phyloP scores from a whole-genome alignment of 2,797 vertebrate species.

The Crenuchus spilurus region DNA sequence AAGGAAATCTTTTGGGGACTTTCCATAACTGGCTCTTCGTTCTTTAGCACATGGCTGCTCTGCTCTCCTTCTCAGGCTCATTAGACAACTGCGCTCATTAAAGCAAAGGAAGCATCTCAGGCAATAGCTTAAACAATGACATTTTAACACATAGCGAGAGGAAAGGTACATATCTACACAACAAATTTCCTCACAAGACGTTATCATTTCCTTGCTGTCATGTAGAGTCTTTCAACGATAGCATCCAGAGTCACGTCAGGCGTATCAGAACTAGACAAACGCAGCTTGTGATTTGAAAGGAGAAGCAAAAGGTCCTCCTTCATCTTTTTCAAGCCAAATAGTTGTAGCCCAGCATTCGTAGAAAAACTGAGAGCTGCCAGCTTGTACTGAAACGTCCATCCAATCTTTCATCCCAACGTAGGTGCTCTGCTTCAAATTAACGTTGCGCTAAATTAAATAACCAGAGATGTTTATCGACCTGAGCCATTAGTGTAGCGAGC shows the following conservation, averaged over 20 bases:
- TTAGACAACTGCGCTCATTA: conserved; percentile 58
- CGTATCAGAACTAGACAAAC: background rate
- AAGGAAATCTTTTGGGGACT: conserved; percentile 51
- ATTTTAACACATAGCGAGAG: background rate
- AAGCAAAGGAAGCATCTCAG: conserved; percentile 22
- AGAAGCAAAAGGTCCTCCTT: background rate
- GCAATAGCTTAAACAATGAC: conserved; percentile 19
- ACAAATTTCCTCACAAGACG: background rate
- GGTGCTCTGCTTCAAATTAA: conserved; percentile 15
- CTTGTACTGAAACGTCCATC: background rate
- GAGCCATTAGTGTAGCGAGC: conserved; percentile 21
- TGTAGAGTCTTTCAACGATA: background rate
- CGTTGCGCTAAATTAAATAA: conserved; percentile 35
- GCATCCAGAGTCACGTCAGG: background rate
- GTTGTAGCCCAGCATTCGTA: background rate
- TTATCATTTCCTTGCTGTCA: background rate
- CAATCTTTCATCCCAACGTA: background rate
- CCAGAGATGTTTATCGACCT: conserved; percentile 34
- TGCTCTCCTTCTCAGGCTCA: conserved; percentile 37
- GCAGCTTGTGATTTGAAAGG: background rate
- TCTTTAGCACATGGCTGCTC: conserved; percentile 56
- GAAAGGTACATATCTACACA: background rate
- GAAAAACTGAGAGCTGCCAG: background rate
- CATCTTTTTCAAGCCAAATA: conserved; percentile 1
- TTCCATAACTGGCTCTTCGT: conserved; percentile 65